phyloP scores from a whole-genome alignment of 2,113 vertebrate genomes.

The Lepidothrix coronata region DNA sequence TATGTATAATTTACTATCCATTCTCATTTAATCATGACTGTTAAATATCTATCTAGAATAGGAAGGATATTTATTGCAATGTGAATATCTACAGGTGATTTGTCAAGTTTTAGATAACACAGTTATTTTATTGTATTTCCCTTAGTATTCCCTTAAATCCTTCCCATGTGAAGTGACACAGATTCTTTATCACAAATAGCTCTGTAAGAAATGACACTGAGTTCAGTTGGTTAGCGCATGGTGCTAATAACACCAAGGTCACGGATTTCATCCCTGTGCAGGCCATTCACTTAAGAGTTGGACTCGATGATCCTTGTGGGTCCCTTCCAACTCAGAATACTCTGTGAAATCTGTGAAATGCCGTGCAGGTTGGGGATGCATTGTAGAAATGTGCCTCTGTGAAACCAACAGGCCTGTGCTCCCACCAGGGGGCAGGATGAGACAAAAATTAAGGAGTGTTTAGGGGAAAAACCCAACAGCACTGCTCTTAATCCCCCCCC shows the following conservation, averaged over 20 bases:
- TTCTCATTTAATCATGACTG: neutral
- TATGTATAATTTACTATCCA: neutral
- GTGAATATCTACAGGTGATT: neutral
- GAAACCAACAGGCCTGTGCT: neutral
- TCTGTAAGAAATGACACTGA: neutral
- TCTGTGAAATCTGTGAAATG: neutral
- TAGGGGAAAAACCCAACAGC: neutral
- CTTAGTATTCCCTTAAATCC: neutral
- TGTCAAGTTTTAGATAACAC: neutral
- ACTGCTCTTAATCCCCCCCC: neutral
- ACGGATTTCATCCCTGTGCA: neutral
- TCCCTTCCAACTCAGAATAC: neutral
- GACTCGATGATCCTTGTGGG: neutral
- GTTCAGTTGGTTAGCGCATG: neutral
- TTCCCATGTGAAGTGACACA: neutral
- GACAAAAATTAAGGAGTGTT: conserved; percentile 43
- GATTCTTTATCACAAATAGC: neutral
- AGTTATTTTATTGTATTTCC: neutral
- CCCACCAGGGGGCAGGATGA: conserved; percentile 76
- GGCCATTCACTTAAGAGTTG: neutral
- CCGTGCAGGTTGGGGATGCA: neutral
- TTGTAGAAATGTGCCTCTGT: neutral
- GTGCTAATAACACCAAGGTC: neutral
- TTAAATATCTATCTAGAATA: neutral
- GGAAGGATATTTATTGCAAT: neutral